Percentiles rank a stretch among this genome's conserved stretches.
Conservation (phyloP, 2,888 invertebrate species). For the Drosophila quinaria region DNA sequence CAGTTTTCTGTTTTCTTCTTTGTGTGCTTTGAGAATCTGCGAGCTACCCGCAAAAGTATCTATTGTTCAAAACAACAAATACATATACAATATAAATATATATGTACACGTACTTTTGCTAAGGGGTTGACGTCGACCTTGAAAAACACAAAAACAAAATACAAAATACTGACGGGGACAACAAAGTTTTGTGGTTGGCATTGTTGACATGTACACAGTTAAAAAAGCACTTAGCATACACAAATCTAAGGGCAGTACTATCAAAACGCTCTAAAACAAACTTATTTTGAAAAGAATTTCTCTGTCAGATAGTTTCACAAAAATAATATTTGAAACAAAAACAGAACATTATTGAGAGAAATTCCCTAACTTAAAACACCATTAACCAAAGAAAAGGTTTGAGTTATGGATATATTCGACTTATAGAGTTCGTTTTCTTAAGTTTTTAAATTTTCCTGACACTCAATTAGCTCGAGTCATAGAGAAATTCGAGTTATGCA, state of each 20-base stretch:
- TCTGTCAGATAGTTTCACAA: background rate
- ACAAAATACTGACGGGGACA: slow-evolving; percentile 35
- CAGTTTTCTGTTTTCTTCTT: slow-evolving; percentile 37
- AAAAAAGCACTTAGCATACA: slow-evolving; percentile 53
- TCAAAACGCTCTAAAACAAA: background rate
- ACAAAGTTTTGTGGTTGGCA: slow-evolving; percentile 41
- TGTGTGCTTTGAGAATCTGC: slow-evolving; percentile 36
- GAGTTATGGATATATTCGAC: too few relatives aligned
- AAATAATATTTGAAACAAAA: background rate
- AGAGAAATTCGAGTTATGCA: too few relatives aligned
- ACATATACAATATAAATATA: slow-evolving; percentile 14
- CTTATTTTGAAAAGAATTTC: background rate
- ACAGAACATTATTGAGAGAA: background rate
- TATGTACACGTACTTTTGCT: slow-evolving; percentile 12
- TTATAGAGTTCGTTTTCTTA: too few relatives aligned
- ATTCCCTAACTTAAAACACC: too few relatives aligned
- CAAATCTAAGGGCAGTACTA: slow-evolving; percentile 13
- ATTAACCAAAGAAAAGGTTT: too few relatives aligned
- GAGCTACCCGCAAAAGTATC: slow-evolving; percentile 26
- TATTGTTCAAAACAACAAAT: slow-evolving; percentile 47
- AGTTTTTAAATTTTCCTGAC: too few relatives aligned
- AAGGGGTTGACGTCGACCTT: slow-evolving; percentile 63
- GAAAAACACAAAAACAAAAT: slow-evolving; percentile 43
- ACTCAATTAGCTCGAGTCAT: too few relatives aligned
- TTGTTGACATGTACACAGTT: slow-evolving; percentile 46